A percentile compares a stretch with the other conserved stretches of the same genome.
phyloP scores from a whole-genome alignment of 2,797 vertebrate species.

The Adelosebastes latens region DNA sequence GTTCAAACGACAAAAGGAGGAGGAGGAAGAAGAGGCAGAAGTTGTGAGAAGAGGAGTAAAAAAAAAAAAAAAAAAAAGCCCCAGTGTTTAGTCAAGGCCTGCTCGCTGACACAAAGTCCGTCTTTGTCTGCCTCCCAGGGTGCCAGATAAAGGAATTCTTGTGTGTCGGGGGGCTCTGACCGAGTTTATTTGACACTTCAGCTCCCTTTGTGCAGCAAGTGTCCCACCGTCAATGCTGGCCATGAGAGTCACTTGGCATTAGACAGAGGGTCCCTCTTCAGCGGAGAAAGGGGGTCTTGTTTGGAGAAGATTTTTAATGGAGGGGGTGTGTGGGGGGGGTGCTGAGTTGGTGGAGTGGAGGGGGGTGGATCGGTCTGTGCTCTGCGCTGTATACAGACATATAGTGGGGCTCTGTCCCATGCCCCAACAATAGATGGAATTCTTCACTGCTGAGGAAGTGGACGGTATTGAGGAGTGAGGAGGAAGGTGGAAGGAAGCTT shows the following conservation, averaged over 20 bases:
- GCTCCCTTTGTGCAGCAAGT: conserved; percentile 92
- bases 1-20: conserved; percentile 59
- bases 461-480: conserved; percentile 1
- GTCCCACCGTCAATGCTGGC: conserved; percentile 91
- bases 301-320: conserved; percentile 89
- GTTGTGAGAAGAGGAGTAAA: conserved; percentile 62
- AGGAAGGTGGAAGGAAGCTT: conserved; percentile 5
- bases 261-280: conserved; percentile 97
- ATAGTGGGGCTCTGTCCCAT: conserved; percentile 92
- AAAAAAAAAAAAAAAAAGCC: conserved; percentile 41
- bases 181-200: conserved; percentile 95
- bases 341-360: conserved; percentile 39
- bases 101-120: conserved; percentile 88
- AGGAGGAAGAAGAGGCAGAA: conserved; percentile 64
- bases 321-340: conserved; percentile 71
- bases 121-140: conserved; percentile 87
- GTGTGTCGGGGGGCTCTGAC: conserved; percentile 86
- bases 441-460: conserved; percentile 79
- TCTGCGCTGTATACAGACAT: conserved; percentile 71
- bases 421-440: conserved; percentile 85
- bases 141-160: conserved; percentile 93
- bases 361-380: conserved; percentile 67
- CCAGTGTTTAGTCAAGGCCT: conserved; percentile 85
- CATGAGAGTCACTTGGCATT: conserved; percentile 94
- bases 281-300: conserved; percentile 95